Evolutionary conservation across 2,797 vertebrate genomes (phyloP).

Genomic region (Sylvilagus floridanus): DNA sequence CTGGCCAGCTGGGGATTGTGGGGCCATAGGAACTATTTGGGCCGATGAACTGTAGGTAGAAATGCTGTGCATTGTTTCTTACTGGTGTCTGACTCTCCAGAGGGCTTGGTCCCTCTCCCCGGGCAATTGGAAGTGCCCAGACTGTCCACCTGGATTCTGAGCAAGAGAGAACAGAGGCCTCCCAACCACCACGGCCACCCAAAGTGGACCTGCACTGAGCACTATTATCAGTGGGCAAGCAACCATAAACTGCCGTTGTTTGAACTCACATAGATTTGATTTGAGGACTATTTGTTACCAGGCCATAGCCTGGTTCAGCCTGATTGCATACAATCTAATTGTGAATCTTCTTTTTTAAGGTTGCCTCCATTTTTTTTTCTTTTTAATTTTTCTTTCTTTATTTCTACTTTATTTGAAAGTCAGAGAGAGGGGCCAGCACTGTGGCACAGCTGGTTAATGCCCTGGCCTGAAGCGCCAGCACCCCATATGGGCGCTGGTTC

Average conservation of each 20-base stretch:
- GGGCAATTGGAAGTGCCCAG: neutral
- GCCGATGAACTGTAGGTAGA: neutral
- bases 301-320: neutral
- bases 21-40: neutral
- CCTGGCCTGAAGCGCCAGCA: too few relatives aligned
- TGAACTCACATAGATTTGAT: neutral
- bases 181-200: rapidly evolving
- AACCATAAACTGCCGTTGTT: neutral
- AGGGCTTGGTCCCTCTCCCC: neutral
- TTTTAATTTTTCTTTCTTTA: too few relatives aligned
- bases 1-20: neutral
- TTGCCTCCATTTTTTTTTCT: too few relatives aligned
- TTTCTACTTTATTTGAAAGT: too few relatives aligned
- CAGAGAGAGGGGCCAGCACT: too few relatives aligned
- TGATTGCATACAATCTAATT: neutral
- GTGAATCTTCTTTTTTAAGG: too few relatives aligned
- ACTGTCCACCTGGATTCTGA: neutral
- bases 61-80: neutral
- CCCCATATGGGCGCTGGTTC: too few relatives aligned
- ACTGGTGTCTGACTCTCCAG: neutral
- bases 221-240: neutral
- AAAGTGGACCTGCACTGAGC: neutral
- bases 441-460: too few relatives aligned
- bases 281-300: neutral
- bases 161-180: neutral